Evolutionary conservation across 2,797 vertebrate species (phyloP).

Genomic region (Etheostoma nigrum): DNA sequence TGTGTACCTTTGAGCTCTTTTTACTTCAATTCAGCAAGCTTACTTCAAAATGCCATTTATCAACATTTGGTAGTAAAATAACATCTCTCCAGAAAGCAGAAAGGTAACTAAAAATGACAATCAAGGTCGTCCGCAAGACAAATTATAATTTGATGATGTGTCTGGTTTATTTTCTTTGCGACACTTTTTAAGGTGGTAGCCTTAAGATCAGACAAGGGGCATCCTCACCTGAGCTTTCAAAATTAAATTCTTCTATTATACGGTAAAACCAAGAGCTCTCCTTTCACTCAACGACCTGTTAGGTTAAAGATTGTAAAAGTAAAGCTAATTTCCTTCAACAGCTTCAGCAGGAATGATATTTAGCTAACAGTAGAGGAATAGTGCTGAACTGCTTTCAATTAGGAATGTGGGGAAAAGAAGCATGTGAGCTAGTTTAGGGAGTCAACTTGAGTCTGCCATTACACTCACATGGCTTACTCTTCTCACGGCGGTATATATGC

Average conservation of each 20-base stretch:
- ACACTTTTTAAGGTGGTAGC: not conserved
- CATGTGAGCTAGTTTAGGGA: not conserved
- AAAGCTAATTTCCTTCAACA: conserved; percentile 1
- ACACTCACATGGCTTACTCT: not conserved
- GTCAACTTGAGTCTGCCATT: conserved; percentile 1
- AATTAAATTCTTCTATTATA: not conserved
- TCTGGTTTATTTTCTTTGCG: not conserved
- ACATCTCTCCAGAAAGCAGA: not conserved
- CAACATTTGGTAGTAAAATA: conserved; percentile 9
- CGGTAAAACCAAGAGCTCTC: not conserved
- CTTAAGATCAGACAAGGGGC: not conserved
- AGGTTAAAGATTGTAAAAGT: not conserved
- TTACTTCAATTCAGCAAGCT: conserved; percentile 17
- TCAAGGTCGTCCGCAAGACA: not conserved
- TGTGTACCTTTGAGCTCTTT: conserved; percentile 22
- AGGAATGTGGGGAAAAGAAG: conserved; percentile 3
- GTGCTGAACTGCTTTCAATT: conserved; percentile 15
- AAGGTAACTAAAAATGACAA: conserved; percentile 5
- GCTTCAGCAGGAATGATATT: not conserved
- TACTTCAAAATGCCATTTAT: conserved; percentile 22
- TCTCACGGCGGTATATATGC: conserved; percentile 3
- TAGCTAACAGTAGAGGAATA: conserved; percentile 1
- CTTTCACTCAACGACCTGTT: not conserved
- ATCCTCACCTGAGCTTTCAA: not conserved
- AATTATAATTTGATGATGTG: not conserved